Evolutionary conservation across 2,113 vertebrate species (phyloP).

Genomic region (Menura novaehollandiae): DNA sequence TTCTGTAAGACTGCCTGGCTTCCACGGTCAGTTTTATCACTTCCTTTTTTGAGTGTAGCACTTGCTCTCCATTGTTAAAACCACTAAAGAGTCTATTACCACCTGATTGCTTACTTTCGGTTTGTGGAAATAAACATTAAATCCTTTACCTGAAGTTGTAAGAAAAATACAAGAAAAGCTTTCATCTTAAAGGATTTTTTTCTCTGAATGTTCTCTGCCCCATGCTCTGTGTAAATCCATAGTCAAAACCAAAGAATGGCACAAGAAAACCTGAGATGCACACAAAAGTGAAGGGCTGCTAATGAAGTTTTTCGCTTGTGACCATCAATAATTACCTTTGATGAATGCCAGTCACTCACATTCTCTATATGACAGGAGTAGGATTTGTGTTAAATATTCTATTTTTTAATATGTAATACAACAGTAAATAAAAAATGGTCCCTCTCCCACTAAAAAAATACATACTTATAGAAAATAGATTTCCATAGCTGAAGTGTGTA

Average conservation of each 20-base stretch:
- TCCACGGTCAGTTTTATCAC: neutral
- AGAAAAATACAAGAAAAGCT: neutral
- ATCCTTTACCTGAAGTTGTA: neutral
- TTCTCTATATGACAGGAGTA: neutral
- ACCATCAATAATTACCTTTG: neutral
- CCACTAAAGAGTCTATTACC: neutral
- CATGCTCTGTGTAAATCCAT: neutral
- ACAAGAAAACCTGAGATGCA: neutral
- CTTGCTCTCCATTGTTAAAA: neutral
- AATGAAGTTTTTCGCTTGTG: neutral
- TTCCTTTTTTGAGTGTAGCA: neutral
- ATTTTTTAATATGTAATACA: neutral
- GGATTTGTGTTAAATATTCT: neutral
- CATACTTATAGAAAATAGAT: neutral
- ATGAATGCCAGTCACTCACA: neutral
- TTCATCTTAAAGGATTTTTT: neutral
- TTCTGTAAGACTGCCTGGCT: neutral
- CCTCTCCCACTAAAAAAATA: neutral
- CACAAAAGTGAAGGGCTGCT: neutral
- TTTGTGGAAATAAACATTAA: neutral
- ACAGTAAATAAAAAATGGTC: neutral
- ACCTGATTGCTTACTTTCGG: neutral
- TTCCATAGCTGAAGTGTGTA: neutral
- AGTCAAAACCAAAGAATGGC: neutral
- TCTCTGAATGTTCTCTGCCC: neutral